Conservation (phyloP, 2,888 invertebrate species). For the Leucophenga montana region DNA sequence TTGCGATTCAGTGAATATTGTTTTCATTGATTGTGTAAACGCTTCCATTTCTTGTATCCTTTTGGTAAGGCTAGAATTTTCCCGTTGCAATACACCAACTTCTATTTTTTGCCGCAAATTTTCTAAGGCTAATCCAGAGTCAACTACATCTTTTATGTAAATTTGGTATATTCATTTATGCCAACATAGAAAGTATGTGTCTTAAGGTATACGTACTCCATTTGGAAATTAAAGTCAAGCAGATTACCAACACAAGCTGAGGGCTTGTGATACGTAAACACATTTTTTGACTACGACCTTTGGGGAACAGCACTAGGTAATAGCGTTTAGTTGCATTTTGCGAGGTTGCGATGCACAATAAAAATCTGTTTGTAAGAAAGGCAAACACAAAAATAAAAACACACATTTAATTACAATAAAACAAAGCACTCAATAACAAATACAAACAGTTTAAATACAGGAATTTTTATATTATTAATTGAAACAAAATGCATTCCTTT, state of each 20-base stretch:
- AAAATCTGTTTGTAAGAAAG: background rate
- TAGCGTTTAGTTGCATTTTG: too few species aligned
- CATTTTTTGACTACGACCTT: too few species aligned
- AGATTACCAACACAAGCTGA: background rate
- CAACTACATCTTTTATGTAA: background rate
- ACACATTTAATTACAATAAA: too few species aligned
- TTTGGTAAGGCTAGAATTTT: background rate
- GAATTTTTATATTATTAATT: too few species aligned
- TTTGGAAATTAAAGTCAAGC: constrained; percentile 4
- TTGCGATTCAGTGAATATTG: background rate
- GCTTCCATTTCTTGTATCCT: background rate
- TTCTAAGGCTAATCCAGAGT: background rate
- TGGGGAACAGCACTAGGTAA: too few species aligned
- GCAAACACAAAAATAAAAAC: too few species aligned
- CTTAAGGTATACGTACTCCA: constrained; percentile 14
- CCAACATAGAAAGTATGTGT: background rate
- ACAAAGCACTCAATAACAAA: too few species aligned
- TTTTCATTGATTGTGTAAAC: background rate
- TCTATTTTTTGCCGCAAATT: background rate
- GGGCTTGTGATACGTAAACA: background rate
- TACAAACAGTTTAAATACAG: too few species aligned
- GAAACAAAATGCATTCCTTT: too few species aligned
- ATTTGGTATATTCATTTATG: background rate
- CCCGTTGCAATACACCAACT: background rate
- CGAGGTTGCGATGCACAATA: background rate